Percentiles rank a stretch among this genome's conserved stretches.
Evolutionary conservation across 2,113 vertebrate genomes (phyloP).

Genomic region (Lasiurus borealis): DNA sequence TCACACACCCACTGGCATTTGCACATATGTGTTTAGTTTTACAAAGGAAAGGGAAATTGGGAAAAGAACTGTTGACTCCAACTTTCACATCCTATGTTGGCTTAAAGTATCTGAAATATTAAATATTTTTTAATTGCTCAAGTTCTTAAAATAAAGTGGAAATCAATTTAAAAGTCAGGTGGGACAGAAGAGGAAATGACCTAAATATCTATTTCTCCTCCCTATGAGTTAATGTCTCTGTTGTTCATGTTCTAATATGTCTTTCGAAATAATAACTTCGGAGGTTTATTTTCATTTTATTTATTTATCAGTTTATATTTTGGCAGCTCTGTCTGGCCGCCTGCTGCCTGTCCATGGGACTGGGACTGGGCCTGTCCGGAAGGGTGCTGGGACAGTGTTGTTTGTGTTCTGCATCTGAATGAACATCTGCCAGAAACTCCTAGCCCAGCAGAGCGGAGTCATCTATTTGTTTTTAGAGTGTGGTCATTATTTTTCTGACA

Average conservation of each 20-base stretch:
- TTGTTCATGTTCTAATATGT: conserved; percentile 56
- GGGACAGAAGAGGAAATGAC: conserved; percentile 71
- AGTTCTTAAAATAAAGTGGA: conserved; percentile 64
- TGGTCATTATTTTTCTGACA: conserved; percentile 74
- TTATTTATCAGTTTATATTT: conserved; percentile 57
- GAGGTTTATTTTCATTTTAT: conserved; percentile 70
- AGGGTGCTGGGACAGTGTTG: conserved; percentile 39
- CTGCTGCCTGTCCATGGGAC: neutral
- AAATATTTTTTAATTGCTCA: conserved; percentile 36
- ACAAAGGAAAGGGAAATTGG: neutral
- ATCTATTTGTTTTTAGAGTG: conserved; percentile 78
- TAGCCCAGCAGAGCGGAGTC: conserved; percentile 34
- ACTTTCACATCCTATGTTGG: neutral
- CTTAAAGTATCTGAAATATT: neutral
- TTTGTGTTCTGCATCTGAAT: conserved; percentile 74
- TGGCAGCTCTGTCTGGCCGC: conserved; percentile 42
- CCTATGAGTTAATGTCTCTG: conserved; percentile 58
- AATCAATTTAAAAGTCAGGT: conserved; percentile 58
- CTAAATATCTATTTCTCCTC: conserved; percentile 57
- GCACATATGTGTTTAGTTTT: neutral
- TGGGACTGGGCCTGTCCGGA: conserved; percentile 70
- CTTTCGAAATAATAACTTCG: conserved; percentile 55
- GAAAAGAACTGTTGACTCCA: neutral
- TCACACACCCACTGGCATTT: neutral
- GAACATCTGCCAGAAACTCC: conserved; percentile 75